Conservation (phyloP, 1,140 invertebrate species). For the Diachasma alloeum region DNA sequence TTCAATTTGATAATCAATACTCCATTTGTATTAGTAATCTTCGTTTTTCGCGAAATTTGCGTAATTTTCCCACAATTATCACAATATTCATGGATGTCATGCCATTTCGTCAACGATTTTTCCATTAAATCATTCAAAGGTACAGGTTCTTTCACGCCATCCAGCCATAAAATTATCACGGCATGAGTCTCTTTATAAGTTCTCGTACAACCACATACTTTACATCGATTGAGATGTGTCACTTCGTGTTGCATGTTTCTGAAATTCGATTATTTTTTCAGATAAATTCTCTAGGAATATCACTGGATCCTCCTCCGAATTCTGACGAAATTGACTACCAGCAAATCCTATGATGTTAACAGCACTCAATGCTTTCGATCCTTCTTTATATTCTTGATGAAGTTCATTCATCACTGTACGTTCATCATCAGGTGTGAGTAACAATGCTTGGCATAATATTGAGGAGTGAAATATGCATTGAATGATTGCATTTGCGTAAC, state of each 20-base stretch:
- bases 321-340: background rate
- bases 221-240: too few relatives aligned
- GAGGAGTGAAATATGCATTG: slow-evolving; percentile 1
- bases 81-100: too few relatives aligned
- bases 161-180: too few relatives aligned
- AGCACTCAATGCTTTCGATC: background rate
- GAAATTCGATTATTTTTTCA: background rate
- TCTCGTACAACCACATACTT: too few relatives aligned
- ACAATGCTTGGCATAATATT: background rate
- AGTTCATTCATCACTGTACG: background rate
- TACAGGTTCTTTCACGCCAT: too few relatives aligned
- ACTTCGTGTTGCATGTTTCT: background rate
- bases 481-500: background rate
- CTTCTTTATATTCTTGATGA: background rate
- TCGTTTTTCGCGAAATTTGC: too few relatives aligned
- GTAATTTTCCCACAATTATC: too few relatives aligned
- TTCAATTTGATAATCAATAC: too few relatives aligned
- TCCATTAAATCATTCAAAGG: too few relatives aligned
- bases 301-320: background rate
- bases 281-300: background rate
- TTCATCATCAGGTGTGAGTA: background rate
- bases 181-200: too few relatives aligned
- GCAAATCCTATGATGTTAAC: background rate
- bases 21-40: too few relatives aligned
- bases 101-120: too few relatives aligned